Evolutionary conservation across 2,888 invertebrate species (phyloP).

Genomic region (Ectemnius continuus): DNA sequence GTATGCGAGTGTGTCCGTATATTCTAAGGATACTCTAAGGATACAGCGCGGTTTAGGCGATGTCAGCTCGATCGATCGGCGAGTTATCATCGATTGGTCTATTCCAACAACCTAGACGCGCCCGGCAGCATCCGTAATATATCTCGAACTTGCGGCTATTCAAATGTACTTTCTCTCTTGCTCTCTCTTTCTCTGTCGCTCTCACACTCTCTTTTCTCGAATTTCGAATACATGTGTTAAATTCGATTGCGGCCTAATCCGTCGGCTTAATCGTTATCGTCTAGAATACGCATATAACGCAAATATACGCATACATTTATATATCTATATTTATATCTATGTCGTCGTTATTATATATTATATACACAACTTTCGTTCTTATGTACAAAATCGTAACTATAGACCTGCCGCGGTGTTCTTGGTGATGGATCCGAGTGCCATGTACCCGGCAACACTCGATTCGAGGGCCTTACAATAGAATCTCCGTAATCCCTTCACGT

Average conservation of each 20-base stretch:
- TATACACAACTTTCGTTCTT: conserved; percentile 58
- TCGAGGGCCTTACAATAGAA: background rate
- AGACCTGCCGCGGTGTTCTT: conserved; percentile 37
- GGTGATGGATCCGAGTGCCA: conserved; percentile 8
- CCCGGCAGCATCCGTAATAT: conserved; percentile 8
- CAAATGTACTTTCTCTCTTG: too few relatives aligned
- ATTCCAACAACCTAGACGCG: conserved; percentile 25
- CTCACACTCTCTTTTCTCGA: conserved; percentile 17
- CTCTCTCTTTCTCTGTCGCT: background rate
- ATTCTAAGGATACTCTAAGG: conserved; percentile 33
- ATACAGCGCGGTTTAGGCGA: conserved; percentile 54
- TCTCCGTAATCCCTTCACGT: background rate
- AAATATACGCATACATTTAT: conserved; percentile 62
- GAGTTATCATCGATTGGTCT: conserved; percentile 31
- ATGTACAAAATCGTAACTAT: conserved; percentile 61
- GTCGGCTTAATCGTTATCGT: conserved; percentile 39
- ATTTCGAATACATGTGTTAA: conserved; percentile 24
- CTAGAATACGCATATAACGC: conserved; percentile 55
- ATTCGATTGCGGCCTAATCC: conserved; percentile 60
- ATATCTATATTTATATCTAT: conserved; percentile 29
- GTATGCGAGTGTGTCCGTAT: too few relatives aligned
- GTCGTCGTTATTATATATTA: conserved; percentile 50
- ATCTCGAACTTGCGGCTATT: too few relatives aligned
- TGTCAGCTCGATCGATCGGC: conserved; percentile 52
- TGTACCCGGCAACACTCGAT: conserved; percentile 10